Conservation (phyloP, 2,888 invertebrate species). For the Oxytorus armatus region DNA sequence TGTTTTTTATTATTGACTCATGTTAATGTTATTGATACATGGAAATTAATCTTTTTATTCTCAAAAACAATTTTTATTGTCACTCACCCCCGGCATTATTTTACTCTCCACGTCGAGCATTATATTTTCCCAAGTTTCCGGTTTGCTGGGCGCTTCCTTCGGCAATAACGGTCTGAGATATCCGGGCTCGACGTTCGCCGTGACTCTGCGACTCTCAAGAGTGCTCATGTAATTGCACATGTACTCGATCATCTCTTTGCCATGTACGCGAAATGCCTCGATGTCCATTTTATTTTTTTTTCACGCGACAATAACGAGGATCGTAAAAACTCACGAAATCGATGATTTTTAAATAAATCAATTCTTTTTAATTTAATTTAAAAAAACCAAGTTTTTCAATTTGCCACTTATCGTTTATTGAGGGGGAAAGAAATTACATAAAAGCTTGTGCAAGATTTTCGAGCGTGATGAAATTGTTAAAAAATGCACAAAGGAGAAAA, state of each 20-base stretch:
- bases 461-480: too few species aligned
- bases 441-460: too few species aligned
- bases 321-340: background rate
- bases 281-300: constrained; percentile 93
- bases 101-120: constrained; percentile 95
- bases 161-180: constrained; percentile 93
- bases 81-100: constrained; percentile 95
- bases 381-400: background rate
- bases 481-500: too few species aligned
- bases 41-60: too few species aligned
- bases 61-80: background rate
- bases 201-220: constrained; percentile 92
- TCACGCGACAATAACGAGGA: background rate
- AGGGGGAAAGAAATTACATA: too few species aligned
- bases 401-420: too few species aligned
- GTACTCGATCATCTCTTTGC: constrained; percentile 98
- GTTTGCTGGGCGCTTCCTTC: constrained; percentile 91
- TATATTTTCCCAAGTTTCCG: constrained; percentile 94
- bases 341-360: background rate
- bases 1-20: background rate
- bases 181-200: constrained; percentile 96
- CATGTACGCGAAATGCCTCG: constrained; percentile 93
- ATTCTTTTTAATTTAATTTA: too few species aligned
- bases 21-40: constrained; percentile 1
- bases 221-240: constrained; percentile 95